A percentile compares a stretch with the other conserved stretches of the same genome.
Conservation (phyloP, 2,113 vertebrate genomes). For the Symphodus melops region DNA sequence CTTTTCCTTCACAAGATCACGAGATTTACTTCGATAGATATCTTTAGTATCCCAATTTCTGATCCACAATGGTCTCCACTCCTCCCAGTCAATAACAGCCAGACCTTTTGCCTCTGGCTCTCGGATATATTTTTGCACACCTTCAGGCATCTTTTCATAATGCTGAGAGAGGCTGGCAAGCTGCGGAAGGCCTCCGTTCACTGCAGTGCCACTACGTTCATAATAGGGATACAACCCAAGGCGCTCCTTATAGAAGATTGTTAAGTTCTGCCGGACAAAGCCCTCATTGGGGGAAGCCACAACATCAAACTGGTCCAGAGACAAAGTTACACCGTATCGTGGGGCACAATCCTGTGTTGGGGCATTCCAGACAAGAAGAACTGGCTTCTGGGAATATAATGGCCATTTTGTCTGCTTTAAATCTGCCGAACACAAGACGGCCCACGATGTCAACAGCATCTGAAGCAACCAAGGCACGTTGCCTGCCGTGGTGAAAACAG, state of each 20-base stretch:
- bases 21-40: conserved; percentile 82
- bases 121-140: conserved; percentile 79
- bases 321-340: conserved; percentile 73
- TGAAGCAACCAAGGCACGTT: conserved; percentile 59
- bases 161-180: conserved; percentile 80
- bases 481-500: conserved; percentile 32
- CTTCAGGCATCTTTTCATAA: conserved; percentile 76
- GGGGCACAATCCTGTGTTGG: conserved; percentile 85
- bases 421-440: conserved; percentile 68
- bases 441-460: conserved; percentile 62
- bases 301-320: conserved; percentile 82
- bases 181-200: conserved; percentile 84
- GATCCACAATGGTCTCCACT: conserved; percentile 88
- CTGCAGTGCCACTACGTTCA: conserved; percentile 42
- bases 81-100: conserved; percentile 88
- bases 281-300: conserved; percentile 84
- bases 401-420: conserved; percentile 83
- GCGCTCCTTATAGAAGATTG: conserved; percentile 87
- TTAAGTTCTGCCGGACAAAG: conserved; percentile 85
- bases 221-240: conserved; percentile 86
- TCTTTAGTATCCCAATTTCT: conserved; percentile 86
- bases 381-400: conserved; percentile 81
- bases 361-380: conserved; percentile 87
- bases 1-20: conserved; percentile 68
- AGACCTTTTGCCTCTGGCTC: conserved; percentile 79